Evolutionary conservation across 23 tunicate species (phyloP), one percentile per base, ranked within the genome.

Genomic region (Ciona savignyi): DNA sequence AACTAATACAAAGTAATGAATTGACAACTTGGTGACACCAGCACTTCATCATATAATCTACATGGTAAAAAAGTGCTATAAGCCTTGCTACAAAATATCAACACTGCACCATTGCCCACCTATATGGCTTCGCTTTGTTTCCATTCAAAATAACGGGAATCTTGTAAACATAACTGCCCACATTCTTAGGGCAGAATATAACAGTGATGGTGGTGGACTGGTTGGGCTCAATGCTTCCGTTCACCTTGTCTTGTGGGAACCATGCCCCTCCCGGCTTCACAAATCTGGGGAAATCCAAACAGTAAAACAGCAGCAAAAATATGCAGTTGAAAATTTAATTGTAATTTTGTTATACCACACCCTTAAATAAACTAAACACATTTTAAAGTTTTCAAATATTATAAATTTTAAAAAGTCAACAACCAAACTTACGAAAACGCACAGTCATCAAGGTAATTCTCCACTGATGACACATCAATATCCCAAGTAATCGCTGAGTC

Each of bases 221-320:
- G 2, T 35, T 23, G 24, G 90, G 76, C 20, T 70, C 56, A 25
- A 91, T 32, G 6, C 51, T 61, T n/a, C 97, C 97, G 2, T 66
- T 20, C 0, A 91, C 67, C 1, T 91, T 87, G 34, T 79, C 74
- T 49, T 61, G 64, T 4, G 84, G 25, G 62, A 62, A 91, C 76
- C 77, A 68, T 1, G 97, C 97, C 3, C 97, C 97, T 2, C 97
- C 97, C 25, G 90, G 97, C 51, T 84, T 91, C 76, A 84, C 15
- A 60, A 91, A 84, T 1, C 97, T 91, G 60, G 26, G 20, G 51
- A 42, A 49, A 26, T 4, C 15, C 9, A 42, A 42, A 42, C 56
- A 42, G 15, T 15, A 42, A 42, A n/a, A n/a, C n/a, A n/a, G n/a
- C n/a, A n/a, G n/a, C n/a, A n/a, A n/a, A n/a, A n/a, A n/a, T n/a